Percentiles rank a stretch among this genome's conserved stretches.
phyloP scores from a whole-genome alignment of 2,888 invertebrate species.

The Drosophila emarginata region DNA sequence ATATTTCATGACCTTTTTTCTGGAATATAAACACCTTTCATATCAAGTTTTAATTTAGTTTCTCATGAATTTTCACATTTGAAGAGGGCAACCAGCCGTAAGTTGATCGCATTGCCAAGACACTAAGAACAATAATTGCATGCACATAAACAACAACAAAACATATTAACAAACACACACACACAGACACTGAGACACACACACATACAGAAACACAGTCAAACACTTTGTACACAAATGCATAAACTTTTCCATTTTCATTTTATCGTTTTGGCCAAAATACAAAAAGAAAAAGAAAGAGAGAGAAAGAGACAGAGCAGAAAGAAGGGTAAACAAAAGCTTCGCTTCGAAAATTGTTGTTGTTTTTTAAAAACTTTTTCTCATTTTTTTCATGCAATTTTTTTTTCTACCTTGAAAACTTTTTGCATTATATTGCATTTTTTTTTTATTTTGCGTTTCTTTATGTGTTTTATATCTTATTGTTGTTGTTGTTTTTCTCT shows the following conservation, averaged over 20 bases:
- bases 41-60: background rate
- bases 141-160: slow-evolving; percentile 31
- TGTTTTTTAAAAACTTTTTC: slow-evolving; percentile 45
- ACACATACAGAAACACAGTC: slow-evolving; percentile 28
- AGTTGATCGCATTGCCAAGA: slow-evolving; percentile 16
- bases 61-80: background rate
- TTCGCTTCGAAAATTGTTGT: slow-evolving; percentile 47
- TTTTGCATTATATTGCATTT: slow-evolving; percentile 65
- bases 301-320: background rate
- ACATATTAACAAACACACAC: slow-evolving; percentile 31
- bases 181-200: slow-evolving; percentile 14
- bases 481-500: background rate
- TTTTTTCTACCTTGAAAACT: slow-evolving; percentile 41
- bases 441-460: background rate
- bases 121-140: slow-evolving; percentile 49
- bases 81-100: slow-evolving; percentile 23
- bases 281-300: slow-evolving; percentile 9
- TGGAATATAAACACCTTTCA: background rate
- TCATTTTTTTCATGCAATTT: background rate
- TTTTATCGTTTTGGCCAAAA: slow-evolving; percentile 45
- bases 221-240: slow-evolving; percentile 46
- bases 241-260: slow-evolving; percentile 53
- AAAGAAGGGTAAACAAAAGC: slow-evolving; percentile 36
- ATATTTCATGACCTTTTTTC: background rate
- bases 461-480: background rate